Base-by-base conservation (phyloP, 1,140 invertebrate genomes). In the Aethina tumida region DNA sequence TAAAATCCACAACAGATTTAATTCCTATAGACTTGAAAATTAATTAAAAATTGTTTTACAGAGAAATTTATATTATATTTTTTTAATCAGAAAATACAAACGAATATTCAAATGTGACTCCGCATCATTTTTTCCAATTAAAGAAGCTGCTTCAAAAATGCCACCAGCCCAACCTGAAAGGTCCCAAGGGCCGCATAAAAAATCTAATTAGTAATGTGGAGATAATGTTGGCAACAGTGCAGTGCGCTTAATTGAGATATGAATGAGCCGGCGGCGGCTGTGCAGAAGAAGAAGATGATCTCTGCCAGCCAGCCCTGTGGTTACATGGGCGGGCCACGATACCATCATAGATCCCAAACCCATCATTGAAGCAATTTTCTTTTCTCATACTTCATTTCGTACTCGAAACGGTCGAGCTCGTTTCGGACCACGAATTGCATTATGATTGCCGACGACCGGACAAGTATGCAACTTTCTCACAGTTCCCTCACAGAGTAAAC, bases 191-290 rank as follows among this genome's bases (percentile, higher is more conserved):
- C n/a, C n/a, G n/a, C n/a, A n/a, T n/a, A n/a, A n/a, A n/a, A n/a
- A n/a, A n/a, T n/a, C n/a, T n/a, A n/a, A n/a, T n/a, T n/a, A n/a
- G n/a, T n/a, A n/a, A n/a, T n/a, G n/a, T n/a, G n/a, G n/a, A n/a
- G n/a, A n/a, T n/a, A n/a, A n/a, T n/a, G n/a, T n/a, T n/a, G n/a
- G n/a, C n/a, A n/a, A n/a, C n/a, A n/a, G n/a, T n/a, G n/a, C n/a
- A n/a, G n/a, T n/a, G n/a, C n/a, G n/a, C 41, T 30, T 53, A 53
- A 55, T 55, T 55, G 53, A 55, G 53, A 53, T 55, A 55, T 55
- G 53, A 55, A 41, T 40, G 19, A 32, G 43, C 31, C 37, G 46
- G 38, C 31, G 42, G 40, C 37, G 35, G 43, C 31, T 43, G 39
- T 30, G 25, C 24, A 29, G 26, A 12, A 35, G n/a, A 15, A 15